A percentile compares a stretch with the other conserved stretches of the same genome.
phyloP scores from a whole-genome alignment of 2,888 invertebrate species.

The Eumacrocentrus americanus region DNA sequence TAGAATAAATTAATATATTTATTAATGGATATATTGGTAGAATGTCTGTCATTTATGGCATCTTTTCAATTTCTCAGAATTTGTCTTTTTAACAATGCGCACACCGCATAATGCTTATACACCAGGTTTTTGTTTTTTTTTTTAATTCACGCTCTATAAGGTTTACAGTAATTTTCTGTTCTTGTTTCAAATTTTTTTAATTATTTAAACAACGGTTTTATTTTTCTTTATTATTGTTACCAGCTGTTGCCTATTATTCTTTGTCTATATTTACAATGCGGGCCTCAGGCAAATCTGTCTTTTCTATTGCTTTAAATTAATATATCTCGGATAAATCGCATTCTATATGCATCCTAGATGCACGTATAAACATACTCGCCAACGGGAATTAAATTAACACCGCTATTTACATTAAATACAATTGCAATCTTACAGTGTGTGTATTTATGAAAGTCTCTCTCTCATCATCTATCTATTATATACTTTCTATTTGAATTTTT shows the following conservation, averaged over 20 bases:
- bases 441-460: too few relatives aligned
- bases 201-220: background rate
- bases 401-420: conserved; percentile 31
- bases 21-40: conserved; percentile 59
- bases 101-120: background rate
- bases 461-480: background rate
- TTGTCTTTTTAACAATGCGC: background rate
- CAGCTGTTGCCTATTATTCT: background rate
- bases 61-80: conserved; percentile 8
- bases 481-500: background rate
- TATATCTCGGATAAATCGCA: conserved; percentile 4
- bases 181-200: background rate
- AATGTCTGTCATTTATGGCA: conserved; percentile 30
- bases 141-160: background rate
- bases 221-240: background rate
- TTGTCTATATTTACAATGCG: background rate
- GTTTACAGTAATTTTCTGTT: background rate
- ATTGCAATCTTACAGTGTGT: conserved; percentile 9
- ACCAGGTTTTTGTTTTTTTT: conserved; percentile 9
- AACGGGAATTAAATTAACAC: conserved; percentile 23
- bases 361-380: background rate
- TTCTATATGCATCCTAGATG: conserved; percentile 14
- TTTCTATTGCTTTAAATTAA: conserved; percentile 24
- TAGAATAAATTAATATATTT: conserved; percentile 63
- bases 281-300: background rate